These are phyloP conservation scores for Mamestra configurata DNA, from an alignment of 1,140 invertebrate genomes.

Conservation along the genomic window DNA sequence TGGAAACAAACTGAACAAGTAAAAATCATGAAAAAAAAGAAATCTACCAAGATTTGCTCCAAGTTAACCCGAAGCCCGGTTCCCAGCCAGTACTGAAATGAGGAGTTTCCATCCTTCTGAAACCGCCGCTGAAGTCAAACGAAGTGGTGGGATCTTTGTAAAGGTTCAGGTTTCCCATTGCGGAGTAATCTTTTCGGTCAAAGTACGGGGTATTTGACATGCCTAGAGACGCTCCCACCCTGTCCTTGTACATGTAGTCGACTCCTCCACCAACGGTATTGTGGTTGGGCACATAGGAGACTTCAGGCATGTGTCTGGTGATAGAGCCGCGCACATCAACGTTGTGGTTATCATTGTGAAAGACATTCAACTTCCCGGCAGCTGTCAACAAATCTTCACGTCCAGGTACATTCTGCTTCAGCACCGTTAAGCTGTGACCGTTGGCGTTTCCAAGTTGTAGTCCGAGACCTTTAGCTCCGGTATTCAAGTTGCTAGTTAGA, in stretches of 20 bases:
- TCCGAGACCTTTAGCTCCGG: constrained; percentile 9
- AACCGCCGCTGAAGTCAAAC: constrained; percentile 71
- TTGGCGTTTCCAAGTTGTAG: constrained; percentile 50
- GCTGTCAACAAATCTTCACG: constrained; percentile 66
- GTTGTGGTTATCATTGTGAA: constrained; percentile 70
- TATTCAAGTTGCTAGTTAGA: background rate
- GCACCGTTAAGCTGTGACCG: constrained; percentile 59
- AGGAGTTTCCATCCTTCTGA: constrained; percentile 63
- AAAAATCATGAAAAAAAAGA: too few species aligned
- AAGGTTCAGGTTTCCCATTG: constrained; percentile 74
- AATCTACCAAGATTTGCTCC: background rate
- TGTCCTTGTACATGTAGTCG: constrained; percentile 66
- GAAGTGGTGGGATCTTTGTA: constrained; percentile 65
- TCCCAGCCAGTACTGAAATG: constrained; percentile 64
- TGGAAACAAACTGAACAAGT: too few species aligned
- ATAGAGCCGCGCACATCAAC: constrained; percentile 68
- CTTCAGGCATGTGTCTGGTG: constrained; percentile 65
- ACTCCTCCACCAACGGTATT: constrained; percentile 69
- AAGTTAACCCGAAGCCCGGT: constrained; percentile 54
- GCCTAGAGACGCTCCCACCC: constrained; percentile 67
- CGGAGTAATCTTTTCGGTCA: constrained; percentile 69
- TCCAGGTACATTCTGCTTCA: constrained; percentile 59
- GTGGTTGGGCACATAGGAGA: constrained; percentile 66
- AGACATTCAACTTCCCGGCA: constrained; percentile 64
- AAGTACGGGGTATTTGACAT: constrained; percentile 65